Percentiles rank a stretch among this genome's conserved stretches.
phyloP scores from a whole-genome alignment of 2,113 vertebrate species.

The Corapipo altera region DNA sequence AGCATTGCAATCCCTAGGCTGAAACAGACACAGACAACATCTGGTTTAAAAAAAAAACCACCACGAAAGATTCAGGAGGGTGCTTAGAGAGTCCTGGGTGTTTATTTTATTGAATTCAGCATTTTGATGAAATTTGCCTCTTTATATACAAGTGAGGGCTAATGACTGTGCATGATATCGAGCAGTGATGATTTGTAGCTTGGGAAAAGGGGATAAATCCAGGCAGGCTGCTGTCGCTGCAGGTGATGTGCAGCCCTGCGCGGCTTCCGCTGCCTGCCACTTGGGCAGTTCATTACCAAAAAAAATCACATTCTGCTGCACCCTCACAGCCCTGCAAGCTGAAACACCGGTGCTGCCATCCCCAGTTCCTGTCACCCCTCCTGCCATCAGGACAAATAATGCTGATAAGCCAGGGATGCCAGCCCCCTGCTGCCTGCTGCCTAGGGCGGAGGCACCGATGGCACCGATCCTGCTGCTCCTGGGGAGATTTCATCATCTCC shows the following conservation, averaged over 20 bases:
- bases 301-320: not conserved
- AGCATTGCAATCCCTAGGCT: not conserved
- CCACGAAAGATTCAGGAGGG: not conserved
- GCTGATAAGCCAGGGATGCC: not conserved
- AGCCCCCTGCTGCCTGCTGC: not conserved
- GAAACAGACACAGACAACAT: not conserved
- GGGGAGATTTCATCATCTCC: not conserved
- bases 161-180: rapidly evolving
- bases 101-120: not conserved
- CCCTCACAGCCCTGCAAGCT: not conserved
- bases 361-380: not conserved
- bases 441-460: not conserved
- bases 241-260: not conserved
- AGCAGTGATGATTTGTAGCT: not conserved
- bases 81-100: not conserved
- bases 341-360: not conserved
- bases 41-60: not conserved
- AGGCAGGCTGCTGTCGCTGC: not conserved
- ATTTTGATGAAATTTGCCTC: not conserved
- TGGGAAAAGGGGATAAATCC: not conserved
- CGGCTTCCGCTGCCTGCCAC: not conserved
- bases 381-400: not conserved
- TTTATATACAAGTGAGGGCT: not conserved
- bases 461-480: not conserved
- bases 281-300: not conserved